Base-by-base conservation (phyloP, 2,888 invertebrate species). In the Neuroscelio doddi region DNA sequence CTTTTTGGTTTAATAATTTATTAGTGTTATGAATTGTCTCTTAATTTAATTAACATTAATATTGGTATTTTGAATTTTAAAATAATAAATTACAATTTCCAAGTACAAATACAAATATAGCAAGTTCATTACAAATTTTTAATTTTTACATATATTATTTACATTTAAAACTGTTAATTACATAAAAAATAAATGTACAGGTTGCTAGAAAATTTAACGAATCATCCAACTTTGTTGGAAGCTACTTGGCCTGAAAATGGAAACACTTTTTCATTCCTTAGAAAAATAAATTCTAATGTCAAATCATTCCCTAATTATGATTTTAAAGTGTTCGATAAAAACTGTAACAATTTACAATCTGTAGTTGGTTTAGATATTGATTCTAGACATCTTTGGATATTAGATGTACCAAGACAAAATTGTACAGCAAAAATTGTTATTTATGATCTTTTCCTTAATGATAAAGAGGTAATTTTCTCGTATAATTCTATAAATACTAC, bases 361-460 rank as follows among this genome's bases (percentile, higher is more conserved):
- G 83, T 81, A 1, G 76, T 84, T 10, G 82, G 82, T 2, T 49
- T 86, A 21, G 85, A 85, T 34, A 65, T 85, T n/a, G 86, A 87
- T 58, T 59, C 64, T 9, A 79, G 78, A 27, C 81, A 85, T 64
- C 74, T 87, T 12, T 87, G 87, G 86, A 75, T 86, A 41, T 70
- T 87, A 62, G 87, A 87, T 65, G 78, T 78, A 49, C 85, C 86
- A 2, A 80, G 77, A 34, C 27, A 62, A 16, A 45, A 15, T 15
- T 86, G 86, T 67, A 57, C 71, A 0, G 80, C 85, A 1, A 86
- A 86, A 77, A 72, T 87, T 4, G 58, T 86, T 1, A 72, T 85
- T 17, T 86, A 83, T 62, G 85, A 84, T 70, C 70, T 86, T 16
- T 75, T 79, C 36, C 76, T 76, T 17, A 85, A 83, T 46, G 69